Conservation (phyloP, 2,888 invertebrate species). For the Chelonus formosanus region DNA sequence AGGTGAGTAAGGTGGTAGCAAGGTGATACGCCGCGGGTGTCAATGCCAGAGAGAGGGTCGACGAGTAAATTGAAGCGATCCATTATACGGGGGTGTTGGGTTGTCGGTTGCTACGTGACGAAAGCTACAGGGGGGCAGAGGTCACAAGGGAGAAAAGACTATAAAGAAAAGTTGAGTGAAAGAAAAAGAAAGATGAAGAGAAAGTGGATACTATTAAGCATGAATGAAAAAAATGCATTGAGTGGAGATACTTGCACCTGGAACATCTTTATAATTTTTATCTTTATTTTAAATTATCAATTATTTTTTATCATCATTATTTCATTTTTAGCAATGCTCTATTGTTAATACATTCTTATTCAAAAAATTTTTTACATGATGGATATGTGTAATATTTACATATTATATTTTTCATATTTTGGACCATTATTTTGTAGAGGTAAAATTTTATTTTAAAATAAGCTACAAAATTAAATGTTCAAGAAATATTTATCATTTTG, state of each 20-base stretch:
- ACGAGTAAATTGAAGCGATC: slow-evolving; percentile 58
- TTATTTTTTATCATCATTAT: background rate
- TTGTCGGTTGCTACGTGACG: slow-evolving; percentile 39
- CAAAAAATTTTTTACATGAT: too few relatives aligned
- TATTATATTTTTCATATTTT: too few relatives aligned
- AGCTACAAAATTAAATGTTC: too few relatives aligned
- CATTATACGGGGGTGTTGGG: slow-evolving; percentile 53
- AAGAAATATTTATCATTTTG: too few relatives aligned
- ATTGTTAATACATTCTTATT: too few relatives aligned
- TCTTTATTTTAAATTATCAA: background rate
- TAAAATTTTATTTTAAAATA: too few relatives aligned
- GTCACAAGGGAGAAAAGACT: slow-evolving; percentile 34
- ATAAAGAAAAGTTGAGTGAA: slow-evolving; percentile 24
- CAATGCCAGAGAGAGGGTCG: slow-evolving; percentile 43
- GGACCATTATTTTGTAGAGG: too few relatives aligned
- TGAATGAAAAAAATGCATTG: background rate
- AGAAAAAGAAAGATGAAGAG: slow-evolving; percentile 1
- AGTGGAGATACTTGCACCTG: background rate
- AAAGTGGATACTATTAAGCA: background rate
- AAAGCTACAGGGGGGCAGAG: slow-evolving; percentile 26
- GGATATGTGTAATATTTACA: too few relatives aligned
- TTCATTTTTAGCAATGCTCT: background rate
- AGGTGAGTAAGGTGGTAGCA: slow-evolving; percentile 33
- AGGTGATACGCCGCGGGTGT: slow-evolving; percentile 42
- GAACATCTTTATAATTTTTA: background rate